Conservation (phyloP, 2,113 vertebrate genomes). For the Ginglymostoma cirratum region DNA sequence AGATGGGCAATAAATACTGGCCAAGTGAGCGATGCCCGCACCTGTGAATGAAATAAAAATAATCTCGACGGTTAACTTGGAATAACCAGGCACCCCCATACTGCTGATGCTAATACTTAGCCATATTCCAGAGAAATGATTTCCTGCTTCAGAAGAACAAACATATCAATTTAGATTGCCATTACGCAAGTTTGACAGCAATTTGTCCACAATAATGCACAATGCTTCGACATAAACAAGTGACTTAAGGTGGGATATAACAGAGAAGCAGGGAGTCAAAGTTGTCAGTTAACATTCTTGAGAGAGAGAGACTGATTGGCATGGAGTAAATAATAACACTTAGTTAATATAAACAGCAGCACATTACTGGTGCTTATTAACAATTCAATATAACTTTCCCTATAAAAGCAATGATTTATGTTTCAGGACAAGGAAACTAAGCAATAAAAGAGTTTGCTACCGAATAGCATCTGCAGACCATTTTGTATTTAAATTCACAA, state of each 20-base stretch:
- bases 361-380: background rate
- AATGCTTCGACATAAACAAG: background rate
- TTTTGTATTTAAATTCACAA: background rate
- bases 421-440: background rate
- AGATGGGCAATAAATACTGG: too few relatives aligned
- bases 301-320: background rate
- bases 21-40: too few relatives aligned
- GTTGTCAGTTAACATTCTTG: background rate
- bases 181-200: background rate
- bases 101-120: background rate
- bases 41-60: too few relatives aligned
- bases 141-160: background rate
- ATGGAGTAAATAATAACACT: background rate
- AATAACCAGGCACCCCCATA: background rate
- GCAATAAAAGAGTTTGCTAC: background rate
- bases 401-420: background rate
- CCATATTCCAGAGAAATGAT: background rate
- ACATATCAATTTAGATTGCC: background rate
- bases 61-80: background rate
- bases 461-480: background rate
- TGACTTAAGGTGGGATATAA: background rate
- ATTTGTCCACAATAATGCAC: background rate
- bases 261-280: background rate
- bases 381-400: background rate
- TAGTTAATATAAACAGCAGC: background rate